Conservation (phyloP, 2,113 vertebrate genomes). For the Gobiocypris rarus region DNA sequence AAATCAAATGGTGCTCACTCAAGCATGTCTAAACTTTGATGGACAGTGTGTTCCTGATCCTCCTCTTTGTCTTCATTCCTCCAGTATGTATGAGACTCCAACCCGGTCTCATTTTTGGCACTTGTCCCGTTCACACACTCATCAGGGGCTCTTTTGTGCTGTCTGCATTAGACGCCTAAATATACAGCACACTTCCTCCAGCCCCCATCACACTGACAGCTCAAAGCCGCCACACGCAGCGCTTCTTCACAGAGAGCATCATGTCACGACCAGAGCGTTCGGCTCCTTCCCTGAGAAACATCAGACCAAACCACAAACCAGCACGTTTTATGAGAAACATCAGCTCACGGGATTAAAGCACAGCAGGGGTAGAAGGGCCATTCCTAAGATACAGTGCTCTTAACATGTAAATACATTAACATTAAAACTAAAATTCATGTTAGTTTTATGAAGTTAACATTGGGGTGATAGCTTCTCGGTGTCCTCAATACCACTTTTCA, state of each 20-base stretch:
- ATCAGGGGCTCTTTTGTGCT: slow-evolving; percentile 31
- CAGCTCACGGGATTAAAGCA: background rate
- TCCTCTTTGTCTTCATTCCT: background rate
- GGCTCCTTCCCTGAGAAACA: background rate
- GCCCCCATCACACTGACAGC: background rate
- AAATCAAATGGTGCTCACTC: too few relatives aligned
- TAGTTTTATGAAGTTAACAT: too few relatives aligned
- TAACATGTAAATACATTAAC: background rate
- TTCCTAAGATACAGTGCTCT: background rate
- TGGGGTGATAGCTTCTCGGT: too few relatives aligned
- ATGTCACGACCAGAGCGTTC: background rate
- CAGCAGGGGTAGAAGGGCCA: background rate
- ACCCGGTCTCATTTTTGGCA: background rate
- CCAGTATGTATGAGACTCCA: background rate
- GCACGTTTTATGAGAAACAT: background rate
- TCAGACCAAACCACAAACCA: background rate
- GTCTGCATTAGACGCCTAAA: background rate
- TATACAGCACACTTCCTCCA: slow-evolving; percentile 26
- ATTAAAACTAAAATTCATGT: too few relatives aligned
- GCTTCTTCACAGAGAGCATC: background rate
- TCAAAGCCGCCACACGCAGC: background rate
- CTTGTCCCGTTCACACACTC: slow-evolving; percentile 14
- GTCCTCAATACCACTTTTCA: too few relatives aligned
- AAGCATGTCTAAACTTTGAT: background rate
- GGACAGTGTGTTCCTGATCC: background rate